Base-by-base conservation (phyloP, 37 sponge, comb jelly and placozoan genomes). In the Ianthella basta region DNA sequence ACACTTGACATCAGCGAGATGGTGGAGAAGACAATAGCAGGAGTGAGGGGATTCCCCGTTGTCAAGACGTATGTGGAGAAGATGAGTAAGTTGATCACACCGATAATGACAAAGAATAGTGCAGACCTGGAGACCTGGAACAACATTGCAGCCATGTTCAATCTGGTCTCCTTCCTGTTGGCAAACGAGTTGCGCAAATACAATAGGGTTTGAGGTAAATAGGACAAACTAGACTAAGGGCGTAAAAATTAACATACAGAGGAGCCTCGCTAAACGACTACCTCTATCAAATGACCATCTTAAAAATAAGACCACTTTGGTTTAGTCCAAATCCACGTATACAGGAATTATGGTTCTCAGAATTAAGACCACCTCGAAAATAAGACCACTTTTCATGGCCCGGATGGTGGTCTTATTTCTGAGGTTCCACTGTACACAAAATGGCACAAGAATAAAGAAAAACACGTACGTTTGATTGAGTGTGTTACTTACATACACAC, bases 1-100 rank as follows among this genome's bases (percentile, higher is more conserved):
- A 89, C 78, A 4, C 40, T 38, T 13, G 80, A 60, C 55, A 88
- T 59, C 35, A 87, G 54, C 5, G 88, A 87, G 56, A 91, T 69
- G 39, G 82, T 77, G 23, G 88, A 81, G 86, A 94, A 94, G 23
- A 88, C 91, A 18, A 74, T 83, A 19, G 56, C 55, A 24, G 92
- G 59, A 36, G 90, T 83, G 37, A 89, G 90, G 21, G 59, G 21
- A 50, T 75, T 27, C 63, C 89, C 30, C 68, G 35, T 91, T 25
- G 84, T 72, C 4, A 30, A 40, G 4, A 44, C 61, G 68, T 89
- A 82, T 0, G 80, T 83, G 20, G 90, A 69, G 68, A 95, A 75
- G 56, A 87, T 60, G 64, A 91, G 36, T 55, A 89, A 82, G 63
- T 61, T 82, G 24, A 87, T 80, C 21, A 91, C 30, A 16, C 72